Conservation (phyloP, 2,888 invertebrate species). For the Sthenelais limicola region DNA sequence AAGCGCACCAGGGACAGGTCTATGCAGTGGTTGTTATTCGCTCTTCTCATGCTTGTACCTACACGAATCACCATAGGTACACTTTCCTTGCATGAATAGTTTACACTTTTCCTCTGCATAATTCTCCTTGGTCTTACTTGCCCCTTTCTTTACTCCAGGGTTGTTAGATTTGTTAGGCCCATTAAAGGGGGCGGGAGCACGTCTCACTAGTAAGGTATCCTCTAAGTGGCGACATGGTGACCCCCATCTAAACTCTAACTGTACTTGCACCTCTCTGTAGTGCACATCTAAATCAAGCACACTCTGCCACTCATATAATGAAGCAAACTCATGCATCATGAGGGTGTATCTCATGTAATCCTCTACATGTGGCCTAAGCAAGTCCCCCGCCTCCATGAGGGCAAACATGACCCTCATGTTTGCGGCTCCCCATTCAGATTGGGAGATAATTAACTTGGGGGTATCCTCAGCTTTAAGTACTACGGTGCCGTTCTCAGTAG, state of each 20-base stretch:
- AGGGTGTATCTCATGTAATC: too few relatives aligned
- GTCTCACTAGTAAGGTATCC: neutral
- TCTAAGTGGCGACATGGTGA: neutral
- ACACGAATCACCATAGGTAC: constrained; percentile 6
- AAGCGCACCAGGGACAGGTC: neutral
- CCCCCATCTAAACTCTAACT: constrained; percentile 1
- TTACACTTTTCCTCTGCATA: neutral
- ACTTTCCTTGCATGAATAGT: neutral
- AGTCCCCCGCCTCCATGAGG: too few relatives aligned
- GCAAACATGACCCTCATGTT: too few relatives aligned
- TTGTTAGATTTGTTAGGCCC: neutral
- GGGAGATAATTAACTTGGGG: too few relatives aligned
- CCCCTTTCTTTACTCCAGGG: neutral
- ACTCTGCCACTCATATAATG: constrained; percentile 9
- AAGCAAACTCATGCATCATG: constrained; percentile 1
- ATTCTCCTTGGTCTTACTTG: neutral
- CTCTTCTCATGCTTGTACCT: neutral
- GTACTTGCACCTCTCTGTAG: constrained; percentile 8
- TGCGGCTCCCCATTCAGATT: too few relatives aligned
- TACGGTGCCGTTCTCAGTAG: too few relatives aligned
- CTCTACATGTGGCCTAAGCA: too few relatives aligned
- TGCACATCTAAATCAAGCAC: neutral
- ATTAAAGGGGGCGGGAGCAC: neutral
- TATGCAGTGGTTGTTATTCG: neutral
- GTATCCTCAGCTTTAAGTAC: too few relatives aligned